phyloP scores from a whole-genome alignment of 2,797 vertebrate species.

The Microcaecilia unicolor region DNA sequence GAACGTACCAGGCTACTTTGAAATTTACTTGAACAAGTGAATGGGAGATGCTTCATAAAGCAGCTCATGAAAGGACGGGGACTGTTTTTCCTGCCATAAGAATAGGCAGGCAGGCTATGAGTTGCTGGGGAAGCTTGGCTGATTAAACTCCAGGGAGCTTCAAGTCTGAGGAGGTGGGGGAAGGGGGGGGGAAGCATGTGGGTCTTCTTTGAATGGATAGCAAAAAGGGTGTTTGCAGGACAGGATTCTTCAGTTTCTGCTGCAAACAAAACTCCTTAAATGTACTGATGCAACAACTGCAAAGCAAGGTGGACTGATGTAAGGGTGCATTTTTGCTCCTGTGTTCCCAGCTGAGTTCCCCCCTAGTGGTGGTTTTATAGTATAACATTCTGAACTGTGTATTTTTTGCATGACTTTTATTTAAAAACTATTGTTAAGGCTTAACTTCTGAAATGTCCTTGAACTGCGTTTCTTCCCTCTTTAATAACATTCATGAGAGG shows the following conservation, averaged over 20 bases:
- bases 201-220: constrained; percentile 21
- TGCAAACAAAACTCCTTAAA: neutral
- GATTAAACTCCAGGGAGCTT: constrained; percentile 55
- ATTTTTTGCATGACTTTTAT: no score
- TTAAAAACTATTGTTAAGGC: no score
- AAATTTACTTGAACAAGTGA: constrained; percentile 92
- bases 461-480: no score
- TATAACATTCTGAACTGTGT: no score
- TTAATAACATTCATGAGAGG: no score
- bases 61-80: constrained; percentile 58
- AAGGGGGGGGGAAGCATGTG: constrained; percentile 2
- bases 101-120: constrained; percentile 47
- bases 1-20: constrained; percentile 91
- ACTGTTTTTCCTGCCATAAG: constrained; percentile 64
- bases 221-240: constrained; percentile 20
- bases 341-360: no score
- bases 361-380: no score
- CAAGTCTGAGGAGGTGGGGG: constrained; percentile 16
- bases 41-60: constrained; percentile 85
- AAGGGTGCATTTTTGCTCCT: no score
- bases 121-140: constrained; percentile 46
- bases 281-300: no score
- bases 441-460: no score
- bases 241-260: constrained; percentile 11
- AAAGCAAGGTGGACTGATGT: neutral